Conservation (phyloP, 2,113 vertebrate species). For the Nothocercus julius region DNA sequence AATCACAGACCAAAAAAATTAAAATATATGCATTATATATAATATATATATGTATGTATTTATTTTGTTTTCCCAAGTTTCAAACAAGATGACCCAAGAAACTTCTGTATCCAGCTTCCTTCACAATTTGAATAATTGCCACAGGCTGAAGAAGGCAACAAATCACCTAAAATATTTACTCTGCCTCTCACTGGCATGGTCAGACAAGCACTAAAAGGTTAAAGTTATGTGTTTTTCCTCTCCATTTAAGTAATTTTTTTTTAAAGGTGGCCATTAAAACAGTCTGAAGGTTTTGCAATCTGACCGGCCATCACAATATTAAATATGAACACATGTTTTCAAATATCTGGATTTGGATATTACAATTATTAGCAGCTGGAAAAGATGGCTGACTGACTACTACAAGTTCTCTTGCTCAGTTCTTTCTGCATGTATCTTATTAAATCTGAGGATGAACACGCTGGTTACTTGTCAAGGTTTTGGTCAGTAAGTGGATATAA, state of each 20-base stretch:
- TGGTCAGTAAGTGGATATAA: background rate
- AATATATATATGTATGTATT: too few relatives aligned
- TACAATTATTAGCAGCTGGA: slow-evolving; percentile 23
- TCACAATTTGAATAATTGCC: background rate
- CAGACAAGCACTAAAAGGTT: slow-evolving; percentile 1
- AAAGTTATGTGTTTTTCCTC: background rate
- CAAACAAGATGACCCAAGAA: background rate
- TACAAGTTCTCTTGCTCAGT: background rate
- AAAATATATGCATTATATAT: too few relatives aligned
- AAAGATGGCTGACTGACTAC: background rate
- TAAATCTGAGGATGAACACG: background rate
- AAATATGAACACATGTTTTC: background rate
- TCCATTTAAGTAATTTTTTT: background rate
- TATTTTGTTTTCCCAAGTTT: too few relatives aligned
- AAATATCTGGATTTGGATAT: slow-evolving; percentile 6
- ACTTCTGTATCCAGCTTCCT: background rate
- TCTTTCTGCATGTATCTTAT: background rate
- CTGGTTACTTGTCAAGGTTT: background rate
- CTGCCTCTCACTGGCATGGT: background rate
- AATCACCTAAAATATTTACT: background rate
- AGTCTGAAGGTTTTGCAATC: slow-evolving; percentile 3
- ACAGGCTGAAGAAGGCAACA: background rate
- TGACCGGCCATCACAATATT: background rate
- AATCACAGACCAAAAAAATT: background rate
- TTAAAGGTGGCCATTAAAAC: slow-evolving; percentile 1